Evolutionary conservation across 2,113 vertebrate genomes (phyloP), one percentile per base, ranked within the genome.

Genomic region (Vireo altiloquus): DNA sequence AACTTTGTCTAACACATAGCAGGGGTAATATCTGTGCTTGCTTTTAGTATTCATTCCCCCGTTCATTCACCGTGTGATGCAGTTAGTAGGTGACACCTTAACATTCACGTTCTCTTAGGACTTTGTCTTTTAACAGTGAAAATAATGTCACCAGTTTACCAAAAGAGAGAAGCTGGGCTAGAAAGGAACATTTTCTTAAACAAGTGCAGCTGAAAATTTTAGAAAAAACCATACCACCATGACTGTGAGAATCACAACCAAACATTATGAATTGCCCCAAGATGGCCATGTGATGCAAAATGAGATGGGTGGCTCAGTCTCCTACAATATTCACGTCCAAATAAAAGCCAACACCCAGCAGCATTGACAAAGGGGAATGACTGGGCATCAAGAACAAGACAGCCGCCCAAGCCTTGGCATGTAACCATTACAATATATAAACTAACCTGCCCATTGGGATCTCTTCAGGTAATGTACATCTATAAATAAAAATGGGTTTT

Each of bases 231-330:
- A 57, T 6, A 2, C 17, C 27, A 39, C 11, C 33, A 79, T 30
- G 37, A 27, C 18, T 65, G 13, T 0, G 0, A 54, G 10, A 87
- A 69, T 47, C 49, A 35, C 33, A 50, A 59, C 0, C 1, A 60
- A 92, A 69, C 14, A 6, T 56, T 31, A 81, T 44, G 11, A 82
- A 39, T n/a, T 65, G 14, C 19, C 35, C 37, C n/a, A 42, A 12
- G 47, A 7, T 13, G 10, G 35, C 33, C 21, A 33, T 64, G 35
- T 40, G 23, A 39, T 56, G 39, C 33, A 86, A 50, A 77, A 86
- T 22, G 23, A 47, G 40, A 35, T 23, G 44, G 17, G 6, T 10
- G 59, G 33, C 40, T 86, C 33, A 31, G 35, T 12, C 31, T 54
- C n/a, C 37, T 54, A 27, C 28, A 65, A 42, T 8, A 42, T 27